Percentiles rank a stretch among this genome's conserved stretches.
Conservation (phyloP, 1,140 invertebrate species). For the Calycopis cecrops region DNA sequence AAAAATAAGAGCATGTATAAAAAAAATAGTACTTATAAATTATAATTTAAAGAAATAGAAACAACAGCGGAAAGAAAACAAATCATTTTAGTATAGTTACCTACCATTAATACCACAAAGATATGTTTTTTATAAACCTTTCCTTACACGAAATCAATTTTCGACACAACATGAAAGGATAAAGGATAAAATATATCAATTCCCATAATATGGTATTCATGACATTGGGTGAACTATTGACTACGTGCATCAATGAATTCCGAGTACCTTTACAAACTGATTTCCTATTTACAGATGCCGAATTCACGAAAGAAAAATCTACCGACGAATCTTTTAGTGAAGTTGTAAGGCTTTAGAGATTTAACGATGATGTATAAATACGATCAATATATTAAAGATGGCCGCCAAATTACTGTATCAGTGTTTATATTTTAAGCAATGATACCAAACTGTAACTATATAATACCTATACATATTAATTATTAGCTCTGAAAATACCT, state of each 20-base stretch:
- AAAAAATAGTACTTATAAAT: too few relatives aligned
- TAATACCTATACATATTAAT: too few relatives aligned
- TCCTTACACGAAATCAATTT: not conserved
- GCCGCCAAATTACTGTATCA: too few relatives aligned
- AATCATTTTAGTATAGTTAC: too few relatives aligned
- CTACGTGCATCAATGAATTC: conserved; percentile 6
- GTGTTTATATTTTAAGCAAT: too few relatives aligned
- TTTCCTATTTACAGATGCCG: conserved; percentile 24
- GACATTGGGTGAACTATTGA: conserved; percentile 6
- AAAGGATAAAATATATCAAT: conserved; percentile 11
- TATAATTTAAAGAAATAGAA: too few relatives aligned
- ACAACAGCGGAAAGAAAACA: too few relatives aligned
- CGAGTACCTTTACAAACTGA: conserved; percentile 9
- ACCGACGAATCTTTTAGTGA: conserved; percentile 14
- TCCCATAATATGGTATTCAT: conserved; percentile 8
- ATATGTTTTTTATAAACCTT: not conserved
- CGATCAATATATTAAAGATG: too few relatives aligned
- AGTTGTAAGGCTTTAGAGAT: conserved; percentile 10
- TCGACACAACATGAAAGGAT: conserved; percentile 3
- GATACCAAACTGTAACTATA: too few relatives aligned
- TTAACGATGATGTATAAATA: not conserved
- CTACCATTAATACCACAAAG: too few relatives aligned
- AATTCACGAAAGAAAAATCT: conserved; percentile 22
- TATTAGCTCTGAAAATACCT: too few relatives aligned
- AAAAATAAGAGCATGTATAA: too few relatives aligned